Base-by-base conservation (phyloP, 2,888 invertebrate species). In the Prosopocoilus inquinatus region DNA sequence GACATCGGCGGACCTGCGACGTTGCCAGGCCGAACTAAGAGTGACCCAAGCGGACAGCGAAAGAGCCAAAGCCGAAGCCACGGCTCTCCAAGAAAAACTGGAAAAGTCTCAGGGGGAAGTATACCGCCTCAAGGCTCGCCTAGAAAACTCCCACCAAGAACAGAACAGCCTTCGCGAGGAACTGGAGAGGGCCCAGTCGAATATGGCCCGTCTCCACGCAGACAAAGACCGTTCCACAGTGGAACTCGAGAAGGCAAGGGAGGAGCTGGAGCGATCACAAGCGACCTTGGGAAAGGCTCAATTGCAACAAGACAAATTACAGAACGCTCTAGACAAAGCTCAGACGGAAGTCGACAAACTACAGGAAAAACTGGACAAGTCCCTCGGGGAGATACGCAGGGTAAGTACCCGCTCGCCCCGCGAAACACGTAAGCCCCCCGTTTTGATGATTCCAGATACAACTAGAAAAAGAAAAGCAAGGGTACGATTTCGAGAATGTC, bases 101-200 rank as follows among this genome's bases (percentile, higher is more conserved):
- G 95, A 95, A 75, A 94, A 94, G 79, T 92, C 93, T 53, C 95
- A 95, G 78, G 95, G 95, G 59, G 95, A 96, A 78, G 94, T 96
- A 35, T 95, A 95, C 73, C 87, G 95, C 76, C 82, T 95, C 67
- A 95, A 95, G 77, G 95, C 95, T 38, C 90, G 94, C 73, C 81
- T 95, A 70, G 95, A 95, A 81, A 95, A 95, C 81, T 94, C 94
- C 76, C 94, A 94, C 81, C 91, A 91, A 57, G 95, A 96, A 79
- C 93, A 94, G 73, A 94, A 94, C 72, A 94, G 92, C 73, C 81
- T 95, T 65, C 90, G 93, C 62, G 94, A 95, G 74, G 95, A 96
- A 77, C 88, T 94, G 75, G 95, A 96, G 75, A 85, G 91, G 60
- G 84, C 90, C 35, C 94, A 94, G 76, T 84, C 89, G 35, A 85